Percentiles rank a stretch among this genome's conserved stretches.
phyloP scores from a whole-genome alignment of 1,140 invertebrate species.

The Ceratosolen solmsi region DNA sequence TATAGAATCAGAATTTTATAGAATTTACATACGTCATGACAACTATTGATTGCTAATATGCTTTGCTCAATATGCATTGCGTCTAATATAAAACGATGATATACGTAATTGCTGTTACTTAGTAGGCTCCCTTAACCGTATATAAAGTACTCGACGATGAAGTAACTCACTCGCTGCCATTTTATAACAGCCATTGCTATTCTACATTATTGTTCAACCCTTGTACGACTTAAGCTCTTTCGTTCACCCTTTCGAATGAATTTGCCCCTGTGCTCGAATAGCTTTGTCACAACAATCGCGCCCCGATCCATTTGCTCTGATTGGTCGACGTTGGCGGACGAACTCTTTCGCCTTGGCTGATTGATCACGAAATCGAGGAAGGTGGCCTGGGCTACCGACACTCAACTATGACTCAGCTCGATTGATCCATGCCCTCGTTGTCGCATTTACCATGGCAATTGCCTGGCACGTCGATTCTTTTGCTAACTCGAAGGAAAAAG shows the following conservation, averaged over 20 bases:
- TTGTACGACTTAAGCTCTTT: constrained; percentile 56
- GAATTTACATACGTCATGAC: too few relatives aligned
- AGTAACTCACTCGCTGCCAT: constrained; percentile 54
- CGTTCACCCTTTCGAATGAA: constrained; percentile 38
- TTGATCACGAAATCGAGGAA: neutral
- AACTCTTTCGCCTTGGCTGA: constrained; percentile 18
- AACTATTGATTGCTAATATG: too few relatives aligned
- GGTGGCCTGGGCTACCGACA: neutral
- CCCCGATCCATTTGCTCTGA: constrained; percentile 58
- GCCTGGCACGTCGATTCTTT: neutral
- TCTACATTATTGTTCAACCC: constrained; percentile 52
- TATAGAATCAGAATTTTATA: too few relatives aligned
- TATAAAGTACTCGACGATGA: neutral
- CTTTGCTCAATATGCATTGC: too few relatives aligned
- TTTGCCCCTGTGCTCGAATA: constrained; percentile 56
- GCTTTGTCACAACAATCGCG: constrained; percentile 63
- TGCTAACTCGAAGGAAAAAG: neutral
- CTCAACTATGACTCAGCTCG: neutral
- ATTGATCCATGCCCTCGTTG: neutral
- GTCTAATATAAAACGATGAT: too few relatives aligned
- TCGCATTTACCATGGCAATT: neutral
- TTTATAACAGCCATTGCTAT: constrained; percentile 61
- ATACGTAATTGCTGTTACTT: too few relatives aligned
- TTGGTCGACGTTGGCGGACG: constrained; percentile 56
- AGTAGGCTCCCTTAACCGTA: too few relatives aligned